Evolutionary conservation across 2,797 vertebrate genomes (phyloP), one percentile per base, ranked within the genome.

Genomic region (Acomys russatus): DNA sequence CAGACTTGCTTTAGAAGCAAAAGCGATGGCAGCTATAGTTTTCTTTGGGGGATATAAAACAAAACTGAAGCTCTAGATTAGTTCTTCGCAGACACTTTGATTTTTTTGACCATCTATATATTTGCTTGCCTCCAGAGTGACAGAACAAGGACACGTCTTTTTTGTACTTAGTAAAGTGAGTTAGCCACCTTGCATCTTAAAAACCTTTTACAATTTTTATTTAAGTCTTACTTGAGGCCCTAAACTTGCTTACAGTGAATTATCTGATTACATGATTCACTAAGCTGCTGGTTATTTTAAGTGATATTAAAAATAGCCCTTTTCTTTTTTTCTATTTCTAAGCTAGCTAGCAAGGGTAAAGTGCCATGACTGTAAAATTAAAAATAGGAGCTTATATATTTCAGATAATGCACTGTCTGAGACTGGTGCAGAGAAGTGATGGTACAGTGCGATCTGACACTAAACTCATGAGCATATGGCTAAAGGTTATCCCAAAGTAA

Each of bases 311-410:
- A 94, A 82, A 71, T 84, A 87, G 77, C 71, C 17, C 80, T 63
- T 91, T 68, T 61, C 49, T 59, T 66, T 77, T 38, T 35, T 77
- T 63, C 94, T 63, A 95, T 96, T 97, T 95, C 74, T 51, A 95
- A 95, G 91, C 23, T 94, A 97, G 83, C 94, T 56, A 84, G 93
- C 51, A 92, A 94, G 35, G 74, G 79, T 93, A 76, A 23, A 92
- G 56, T 70, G 59, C 63, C 35, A 66, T 66, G 82, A 77, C 22
- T 54, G 20, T 89, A 77, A 97, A 96, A 91, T 89, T 89, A 88
- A 86, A 96, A 94, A 87, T 20, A 89, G 66, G 38, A 90, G 64
- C 64, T 74, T 71, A 84, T 84, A 91, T 54, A 68, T 80, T 61
- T 79, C 74, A 94, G 70, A 83, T 76, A 91, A 89, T 51, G 70